A percentile compares a stretch with the other conserved stretches of the same genome.
These are phyloP conservation scores for Halictus ligatus DNA, from an alignment of 2,888 invertebrate genomes.

Conservation along the genomic window DNA sequence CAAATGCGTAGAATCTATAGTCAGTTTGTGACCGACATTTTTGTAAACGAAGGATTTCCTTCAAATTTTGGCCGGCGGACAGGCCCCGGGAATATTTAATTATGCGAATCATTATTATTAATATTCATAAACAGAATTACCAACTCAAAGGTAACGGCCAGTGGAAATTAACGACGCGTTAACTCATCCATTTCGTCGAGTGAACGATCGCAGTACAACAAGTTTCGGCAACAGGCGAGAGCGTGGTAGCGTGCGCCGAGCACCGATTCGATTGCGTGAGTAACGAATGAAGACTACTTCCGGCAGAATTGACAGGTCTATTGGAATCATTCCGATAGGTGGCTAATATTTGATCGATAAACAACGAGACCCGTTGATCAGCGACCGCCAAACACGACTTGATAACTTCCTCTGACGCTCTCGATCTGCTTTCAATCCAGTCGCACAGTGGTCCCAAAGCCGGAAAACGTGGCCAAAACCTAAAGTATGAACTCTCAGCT, in stretches of 20 bases:
- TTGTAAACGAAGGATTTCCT: neutral
- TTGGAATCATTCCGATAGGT: conserved; percentile 35
- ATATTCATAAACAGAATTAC: conserved; percentile 17
- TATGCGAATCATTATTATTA: conserved; percentile 10
- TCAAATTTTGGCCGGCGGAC: neutral
- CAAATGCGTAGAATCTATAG: neutral
- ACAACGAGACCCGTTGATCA: conserved; percentile 44
- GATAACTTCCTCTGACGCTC: conserved; percentile 38
- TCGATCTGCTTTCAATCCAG: conserved; percentile 5
- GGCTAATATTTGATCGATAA: conserved; percentile 57
- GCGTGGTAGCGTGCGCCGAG: conserved; percentile 19
- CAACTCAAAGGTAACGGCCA: neutral
- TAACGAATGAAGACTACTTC: conserved; percentile 58
- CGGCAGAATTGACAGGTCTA: conserved; percentile 51
- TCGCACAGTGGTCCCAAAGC: no score
- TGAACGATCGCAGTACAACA: conserved; percentile 41
- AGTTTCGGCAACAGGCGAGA: conserved; percentile 22
- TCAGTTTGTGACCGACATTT: no score
- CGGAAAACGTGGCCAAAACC: no score
- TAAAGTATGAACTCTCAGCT: no score
- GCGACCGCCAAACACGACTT: conserved; percentile 14
- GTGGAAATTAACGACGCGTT: conserved; percentile 28
- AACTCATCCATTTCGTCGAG: conserved; percentile 23
- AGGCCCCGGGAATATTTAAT: neutral
- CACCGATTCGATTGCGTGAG: conserved; percentile 40